A percentile compares a stretch with the other conserved stretches of the same genome.
phyloP scores from a whole-genome alignment of 2,888 invertebrate genomes.

The Parapristionchus giblindavisi region DNA sequence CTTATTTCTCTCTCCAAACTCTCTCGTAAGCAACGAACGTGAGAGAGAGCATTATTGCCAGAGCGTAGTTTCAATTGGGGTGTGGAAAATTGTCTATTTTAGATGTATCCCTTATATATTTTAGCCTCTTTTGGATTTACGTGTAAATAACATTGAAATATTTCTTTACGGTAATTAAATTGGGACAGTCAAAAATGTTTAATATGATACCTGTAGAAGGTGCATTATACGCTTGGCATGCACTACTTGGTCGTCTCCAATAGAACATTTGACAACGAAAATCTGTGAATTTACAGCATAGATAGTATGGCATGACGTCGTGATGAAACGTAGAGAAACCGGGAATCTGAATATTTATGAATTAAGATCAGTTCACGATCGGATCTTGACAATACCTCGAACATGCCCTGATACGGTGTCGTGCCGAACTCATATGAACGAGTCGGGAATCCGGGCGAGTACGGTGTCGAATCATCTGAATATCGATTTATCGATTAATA shows the following conservation, averaged over 20 bases:
- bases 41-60: too few species aligned
- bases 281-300: constrained; percentile 92
- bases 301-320: constrained; percentile 90
- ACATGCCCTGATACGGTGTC: constrained; percentile 90
- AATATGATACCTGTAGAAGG: constrained; percentile 58
- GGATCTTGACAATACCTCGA: constrained; percentile 77
- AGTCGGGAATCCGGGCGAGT: constrained; percentile 62
- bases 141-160: too few species aligned
- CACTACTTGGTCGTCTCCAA: constrained; percentile 86
- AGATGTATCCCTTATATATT: too few species aligned
- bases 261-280: constrained; percentile 93
- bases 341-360: constrained; percentile 76
- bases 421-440: constrained; percentile 82
- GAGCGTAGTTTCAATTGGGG: too few species aligned
- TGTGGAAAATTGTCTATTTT: too few species aligned
- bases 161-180: too few species aligned
- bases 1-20: too few species aligned
- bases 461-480: constrained; percentile 55
- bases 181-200: too few species aligned
- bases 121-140: too few species aligned
- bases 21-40: too few species aligned
- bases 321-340: constrained; percentile 93
- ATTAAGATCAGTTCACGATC: neutral
- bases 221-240: constrained; percentile 81
- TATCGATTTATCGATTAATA: neutral